These are phyloP conservation scores for Malacoraja senta DNA, from an alignment of 2,797 vertebrate genomes.

Conservation along the genomic window DNA sequence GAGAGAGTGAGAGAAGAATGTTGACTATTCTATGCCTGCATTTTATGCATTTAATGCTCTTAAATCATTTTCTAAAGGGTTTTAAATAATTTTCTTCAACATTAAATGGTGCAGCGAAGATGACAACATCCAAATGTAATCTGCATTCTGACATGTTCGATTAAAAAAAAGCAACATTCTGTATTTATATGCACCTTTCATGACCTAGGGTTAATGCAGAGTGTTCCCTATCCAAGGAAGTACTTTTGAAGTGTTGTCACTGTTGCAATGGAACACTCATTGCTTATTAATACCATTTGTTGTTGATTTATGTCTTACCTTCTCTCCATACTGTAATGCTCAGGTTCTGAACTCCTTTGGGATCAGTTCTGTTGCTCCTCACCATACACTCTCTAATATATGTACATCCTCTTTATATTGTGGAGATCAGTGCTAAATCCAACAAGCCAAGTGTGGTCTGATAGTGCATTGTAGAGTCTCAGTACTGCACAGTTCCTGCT, in stretches of 20 bases:
- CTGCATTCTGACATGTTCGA: not conserved
- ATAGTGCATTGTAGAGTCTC: not conserved
- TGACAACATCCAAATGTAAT: not conserved
- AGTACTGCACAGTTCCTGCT: not conserved
- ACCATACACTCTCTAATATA: not conserved
- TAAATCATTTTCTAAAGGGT: not conserved
- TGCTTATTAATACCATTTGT: not conserved
- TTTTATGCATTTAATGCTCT: not conserved
- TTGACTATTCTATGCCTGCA: not conserved
- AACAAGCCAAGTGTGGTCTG: constrained; percentile 19
- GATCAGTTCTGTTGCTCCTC: not conserved
- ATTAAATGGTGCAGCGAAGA: not conserved
- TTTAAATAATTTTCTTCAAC: constrained; percentile 13
- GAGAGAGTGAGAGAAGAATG: not conserved
- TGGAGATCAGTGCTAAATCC: not conserved
- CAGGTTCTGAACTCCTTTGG: not conserved
- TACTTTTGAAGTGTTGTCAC: not conserved
- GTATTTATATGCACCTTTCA: not conserved
- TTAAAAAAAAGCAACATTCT: not conserved
- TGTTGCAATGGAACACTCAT: not conserved
- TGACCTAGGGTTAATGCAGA: not conserved
- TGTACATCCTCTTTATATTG: constrained; percentile 6
- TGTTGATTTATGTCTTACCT: not conserved
- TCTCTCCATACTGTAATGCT: not conserved
- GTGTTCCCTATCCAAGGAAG: not conserved